Base-by-base conservation (phyloP, 1,140 invertebrate species). In the Drosophila paulistorum region DNA sequence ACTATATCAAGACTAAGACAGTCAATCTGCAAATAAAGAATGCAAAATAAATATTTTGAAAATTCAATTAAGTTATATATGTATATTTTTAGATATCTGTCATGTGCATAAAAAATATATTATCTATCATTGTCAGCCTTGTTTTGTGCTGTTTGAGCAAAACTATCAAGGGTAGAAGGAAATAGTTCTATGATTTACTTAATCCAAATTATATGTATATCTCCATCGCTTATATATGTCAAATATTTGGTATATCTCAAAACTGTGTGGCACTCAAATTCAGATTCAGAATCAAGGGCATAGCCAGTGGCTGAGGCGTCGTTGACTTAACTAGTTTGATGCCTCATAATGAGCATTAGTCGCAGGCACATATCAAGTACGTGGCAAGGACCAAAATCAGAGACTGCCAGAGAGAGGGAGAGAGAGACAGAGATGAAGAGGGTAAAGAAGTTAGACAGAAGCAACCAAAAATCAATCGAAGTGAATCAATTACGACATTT, bases 401-500 rank as follows among this genome's bases (percentile, higher is more conserved):
- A 41, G 5, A 9, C 14, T 3, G n/a, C n/a, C 13, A 42, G 41
- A 7, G 41, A 42, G 41, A 7, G 14, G 7, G 26, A 71, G 17
- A 1, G 67, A 41, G 30, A 17, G 17, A 17, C 17, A 17, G 17
- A 17, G 17, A 17, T 17, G 23, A 13, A 13, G 10, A 26, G 37
- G 7, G 17, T 3, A 9, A 30, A 14, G n/a, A n/a, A 26, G 4
- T 30, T 30, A 30, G 30, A 30, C 30, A 20, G 6, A 9, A 26
- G 41, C 41, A 73, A 59, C 58, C 68, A 72, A 77, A 82, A 82
- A 79, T 79, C 83, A 86, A 87, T 86, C 83, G 79, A 87, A 86
- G 75, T 79, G 84, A 86, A 87, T 87, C 82, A 87, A 87, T 87
- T 86, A 86, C 81, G 64, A 68, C 75, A 79, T 77, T 77, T 74